Evolutionary conservation across 1,140 invertebrate species (phyloP), one percentile per base, ranked within the genome.

Genomic region (Forficula auricularia): DNA sequence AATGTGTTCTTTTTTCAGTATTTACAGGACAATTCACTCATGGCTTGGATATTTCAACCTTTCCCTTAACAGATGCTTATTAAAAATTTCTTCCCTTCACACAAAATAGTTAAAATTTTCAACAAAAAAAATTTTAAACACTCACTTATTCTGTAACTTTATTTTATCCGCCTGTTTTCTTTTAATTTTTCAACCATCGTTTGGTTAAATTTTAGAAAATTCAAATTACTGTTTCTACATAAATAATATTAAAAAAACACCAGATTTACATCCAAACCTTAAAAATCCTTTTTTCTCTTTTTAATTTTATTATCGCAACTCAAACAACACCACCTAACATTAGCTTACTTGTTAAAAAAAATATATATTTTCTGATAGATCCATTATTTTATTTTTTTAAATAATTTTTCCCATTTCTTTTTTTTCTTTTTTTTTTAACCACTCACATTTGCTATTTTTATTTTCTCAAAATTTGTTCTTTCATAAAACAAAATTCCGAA

Each of bases 221-320:
- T 10, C 22, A 27, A 6, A 27, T 27, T 6, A 4, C 4, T 27
- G 10, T 6, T 27, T 27, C 4, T 27, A 6, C 10, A 27, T 6
- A 27, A 27, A 27, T 6, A 27, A 27, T 6, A 27, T 6, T 6
- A 27, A 27, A 27, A 27, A 27, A 27, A 27, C 22, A 27, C 22
- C 22, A 27, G 4, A 6, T 27, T 27, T 27, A 10, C 22, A 6
- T 10, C 10, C 22, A n/a, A n/a, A n/a, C 22, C 22, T 27, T 27
- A 10, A 65, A 65, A 64, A 60, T 63, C 61, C 61, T 64, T 60
- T 60, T 62, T 50, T 60, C 55, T 57, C 56, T 27, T 6, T 6
- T 6, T 27, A 6, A 27, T 4, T 27, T 6, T 6, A 27, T 27
- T 27, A 27, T 4, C 10, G 22, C 22, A 27, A 27, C 22, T 27